Conservation (phyloP, 1,140 invertebrate genomes). For the Hirudo medicinalis region DNA sequence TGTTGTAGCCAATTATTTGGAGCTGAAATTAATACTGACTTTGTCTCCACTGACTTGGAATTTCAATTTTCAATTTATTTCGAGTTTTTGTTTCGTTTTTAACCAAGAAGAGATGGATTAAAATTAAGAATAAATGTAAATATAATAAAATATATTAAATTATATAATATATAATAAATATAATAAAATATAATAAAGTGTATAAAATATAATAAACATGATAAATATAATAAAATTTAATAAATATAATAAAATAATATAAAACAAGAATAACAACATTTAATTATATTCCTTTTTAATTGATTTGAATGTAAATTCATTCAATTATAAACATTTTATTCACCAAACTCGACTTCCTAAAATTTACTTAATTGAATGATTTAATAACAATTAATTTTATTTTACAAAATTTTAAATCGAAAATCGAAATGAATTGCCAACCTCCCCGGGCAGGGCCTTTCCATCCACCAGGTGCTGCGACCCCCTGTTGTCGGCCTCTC, state of each 20-base stretch:
- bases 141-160: too few relatives aligned
- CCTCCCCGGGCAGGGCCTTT: not conserved
- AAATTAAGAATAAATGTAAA: too few relatives aligned
- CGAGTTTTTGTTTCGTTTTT: too few relatives aligned
- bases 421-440: not conserved
- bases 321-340: not conserved
- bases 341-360: not conserved
- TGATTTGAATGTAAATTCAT: not conserved
- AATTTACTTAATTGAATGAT: not conserved
- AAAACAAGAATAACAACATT: too few relatives aligned
- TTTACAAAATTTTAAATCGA: not conserved
- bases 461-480: constrained; percentile 8
- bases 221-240: too few relatives aligned
- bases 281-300: too few relatives aligned
- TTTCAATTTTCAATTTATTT: not conserved
- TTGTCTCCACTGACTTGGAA: not conserved
- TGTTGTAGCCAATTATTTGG: constrained; percentile 16
- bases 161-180: too few relatives aligned
- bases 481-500: not conserved
- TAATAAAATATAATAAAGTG: too few relatives aligned
- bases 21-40: not conserved
- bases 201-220: too few relatives aligned
- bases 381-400: not conserved
- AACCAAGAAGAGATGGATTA: too few relatives aligned
- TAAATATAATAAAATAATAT: too few relatives aligned